Evolutionary conservation across 2,113 vertebrate genomes (phyloP).

Genomic region (Bathybates hornii): DNA sequence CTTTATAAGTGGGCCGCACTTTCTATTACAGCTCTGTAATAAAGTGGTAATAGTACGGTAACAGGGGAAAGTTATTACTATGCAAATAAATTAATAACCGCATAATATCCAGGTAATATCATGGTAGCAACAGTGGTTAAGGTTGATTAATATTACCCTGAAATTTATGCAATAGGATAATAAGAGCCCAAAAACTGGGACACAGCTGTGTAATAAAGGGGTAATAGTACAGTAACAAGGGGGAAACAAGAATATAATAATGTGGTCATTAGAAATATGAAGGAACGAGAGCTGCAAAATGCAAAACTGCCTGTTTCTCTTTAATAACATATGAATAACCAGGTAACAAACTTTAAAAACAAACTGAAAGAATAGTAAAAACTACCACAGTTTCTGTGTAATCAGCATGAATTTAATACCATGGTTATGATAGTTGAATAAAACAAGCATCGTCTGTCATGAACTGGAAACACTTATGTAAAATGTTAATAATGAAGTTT

Average conservation of each 20-base stretch:
- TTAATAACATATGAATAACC: not conserved
- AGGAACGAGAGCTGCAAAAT: not conserved
- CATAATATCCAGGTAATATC: not conserved
- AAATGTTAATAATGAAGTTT: too few relatives aligned
- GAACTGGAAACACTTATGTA: too few relatives aligned
- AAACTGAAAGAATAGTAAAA: not conserved
- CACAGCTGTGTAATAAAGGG: not conserved
- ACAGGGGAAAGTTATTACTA: not conserved
- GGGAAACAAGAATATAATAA: not conserved
- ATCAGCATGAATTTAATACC: not conserved
- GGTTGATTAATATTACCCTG: too few relatives aligned
- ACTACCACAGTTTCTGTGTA: not conserved
- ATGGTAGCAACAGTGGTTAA: too few relatives aligned
- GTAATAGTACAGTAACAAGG: not conserved
- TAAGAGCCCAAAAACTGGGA: too few relatives aligned
- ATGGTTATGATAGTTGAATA: too few relatives aligned
- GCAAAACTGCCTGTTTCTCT: not conserved
- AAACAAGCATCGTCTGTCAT: too few relatives aligned
- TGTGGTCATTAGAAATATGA: not conserved
- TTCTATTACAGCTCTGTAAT: not conserved
- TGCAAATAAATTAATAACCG: not conserved
- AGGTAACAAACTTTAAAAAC: not conserved
- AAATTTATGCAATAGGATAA: too few relatives aligned
- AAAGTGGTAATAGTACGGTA: fast-evolving
- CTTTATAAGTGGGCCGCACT: not conserved